A percentile compares a stretch with the other conserved stretches of the same genome.
phyloP scores from a whole-genome alignment of 2,797 vertebrate genomes.

The Smutsia gigantea region DNA sequence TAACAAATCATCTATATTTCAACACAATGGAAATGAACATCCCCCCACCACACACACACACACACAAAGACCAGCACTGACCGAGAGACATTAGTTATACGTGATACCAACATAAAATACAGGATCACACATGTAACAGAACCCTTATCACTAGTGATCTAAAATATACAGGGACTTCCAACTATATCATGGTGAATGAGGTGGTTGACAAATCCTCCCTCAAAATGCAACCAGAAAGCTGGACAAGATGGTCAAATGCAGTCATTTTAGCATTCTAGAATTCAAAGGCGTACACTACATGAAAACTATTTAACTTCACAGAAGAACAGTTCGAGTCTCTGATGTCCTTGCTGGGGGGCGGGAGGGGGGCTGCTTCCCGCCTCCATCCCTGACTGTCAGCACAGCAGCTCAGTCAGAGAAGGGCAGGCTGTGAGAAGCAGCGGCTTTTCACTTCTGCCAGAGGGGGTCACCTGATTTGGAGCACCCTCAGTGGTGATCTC shows the following conservation, averaged over 20 bases:
- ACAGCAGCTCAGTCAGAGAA: background rate
- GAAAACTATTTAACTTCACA: background rate
- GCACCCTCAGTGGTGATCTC: background rate
- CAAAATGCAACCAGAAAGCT: background rate
- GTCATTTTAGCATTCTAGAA: background rate
- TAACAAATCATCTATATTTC: conserved; percentile 40
- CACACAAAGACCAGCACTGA: background rate
- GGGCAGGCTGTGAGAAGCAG: background rate
- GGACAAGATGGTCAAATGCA: conserved; percentile 9
- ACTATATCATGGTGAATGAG: background rate
- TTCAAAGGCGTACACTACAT: background rate
- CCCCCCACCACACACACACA: no score
- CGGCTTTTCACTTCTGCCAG: background rate
- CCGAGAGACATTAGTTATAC: background rate
- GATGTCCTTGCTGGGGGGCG: background rate
- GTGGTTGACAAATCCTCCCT: background rate
- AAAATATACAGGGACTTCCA: background rate
- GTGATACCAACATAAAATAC: background rate
- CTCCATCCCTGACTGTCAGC: background rate
- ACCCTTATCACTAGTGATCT: background rate
- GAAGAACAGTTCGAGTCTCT: background rate
- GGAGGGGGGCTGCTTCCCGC: background rate
- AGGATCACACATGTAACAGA: background rate
- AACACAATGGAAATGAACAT: conserved; percentile 15
- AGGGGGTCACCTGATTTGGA: background rate